These are phyloP conservation scores for Papilio demoleus DNA, from an alignment of 2,888 invertebrate species.

Conservation along the genomic window DNA sequence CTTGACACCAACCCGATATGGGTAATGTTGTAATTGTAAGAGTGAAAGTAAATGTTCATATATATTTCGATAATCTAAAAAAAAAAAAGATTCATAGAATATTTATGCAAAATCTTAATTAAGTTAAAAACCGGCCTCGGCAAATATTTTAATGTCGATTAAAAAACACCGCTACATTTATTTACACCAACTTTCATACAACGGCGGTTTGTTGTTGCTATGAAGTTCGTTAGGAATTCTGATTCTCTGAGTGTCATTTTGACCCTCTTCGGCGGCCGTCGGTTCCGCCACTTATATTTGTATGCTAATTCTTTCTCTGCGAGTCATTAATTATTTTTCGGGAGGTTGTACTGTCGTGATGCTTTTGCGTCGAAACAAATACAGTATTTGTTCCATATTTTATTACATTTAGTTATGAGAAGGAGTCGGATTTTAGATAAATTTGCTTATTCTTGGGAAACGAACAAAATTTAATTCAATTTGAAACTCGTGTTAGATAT, in stretches of 20 bases:
- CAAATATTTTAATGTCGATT: not conserved
- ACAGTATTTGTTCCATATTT: not conserved
- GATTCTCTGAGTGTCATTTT: slow-evolving; percentile 32
- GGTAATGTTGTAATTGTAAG: too few relatives aligned
- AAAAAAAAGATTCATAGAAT: too few relatives aligned
- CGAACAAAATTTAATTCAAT: not conserved
- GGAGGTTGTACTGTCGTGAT: not conserved
- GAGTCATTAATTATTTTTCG: slow-evolving; percentile 15
- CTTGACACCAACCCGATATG: too few relatives aligned
- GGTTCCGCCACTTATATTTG: slow-evolving; percentile 35
- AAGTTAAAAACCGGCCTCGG: not conserved
- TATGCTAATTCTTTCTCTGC: slow-evolving; percentile 28
- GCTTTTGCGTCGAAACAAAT: not conserved
- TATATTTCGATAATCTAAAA: too few relatives aligned
- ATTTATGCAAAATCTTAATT: too few relatives aligned
- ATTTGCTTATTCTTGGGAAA: not conserved
- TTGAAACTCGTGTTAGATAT: not conserved
- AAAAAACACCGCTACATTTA: not conserved
- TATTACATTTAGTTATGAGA: not conserved
- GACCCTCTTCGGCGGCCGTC: slow-evolving; percentile 32
- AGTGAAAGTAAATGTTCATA: too few relatives aligned
- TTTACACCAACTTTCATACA: slow-evolving; percentile 3
- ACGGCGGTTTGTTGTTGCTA: slow-evolving; percentile 18
- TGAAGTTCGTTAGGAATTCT: slow-evolving; percentile 21
- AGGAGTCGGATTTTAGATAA: not conserved